phyloP scores from a whole-genome alignment of 2,888 invertebrate species.

The Gandaritis pyraliata region DNA sequence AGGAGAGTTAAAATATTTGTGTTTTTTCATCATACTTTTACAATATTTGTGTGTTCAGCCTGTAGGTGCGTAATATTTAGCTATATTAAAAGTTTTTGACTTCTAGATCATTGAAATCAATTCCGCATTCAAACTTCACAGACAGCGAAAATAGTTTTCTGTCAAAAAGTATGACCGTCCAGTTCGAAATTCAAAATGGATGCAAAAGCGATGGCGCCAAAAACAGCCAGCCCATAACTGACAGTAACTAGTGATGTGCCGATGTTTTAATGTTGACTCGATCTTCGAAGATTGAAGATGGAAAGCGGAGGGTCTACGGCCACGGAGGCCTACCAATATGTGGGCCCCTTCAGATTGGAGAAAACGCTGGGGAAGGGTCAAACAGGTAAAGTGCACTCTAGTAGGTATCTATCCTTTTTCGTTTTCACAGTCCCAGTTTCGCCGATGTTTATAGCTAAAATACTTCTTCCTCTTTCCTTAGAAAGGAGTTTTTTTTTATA shows the following conservation, averaged over 20 bases:
- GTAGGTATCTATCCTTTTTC: background rate
- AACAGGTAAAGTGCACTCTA: constrained; percentile 89
- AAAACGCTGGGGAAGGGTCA: constrained; percentile 99
- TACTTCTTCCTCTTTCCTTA: no score
- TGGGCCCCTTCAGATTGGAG: constrained; percentile 99
- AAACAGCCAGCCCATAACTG: constrained; percentile 12
- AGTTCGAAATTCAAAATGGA: constrained; percentile 36
- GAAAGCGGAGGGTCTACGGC: constrained; percentile 68
- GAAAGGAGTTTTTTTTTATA: no score
- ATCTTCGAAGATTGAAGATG: constrained; percentile 64
- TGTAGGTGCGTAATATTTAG: no score
- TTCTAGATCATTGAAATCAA: constrained; percentile 24
- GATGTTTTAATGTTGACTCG: constrained; percentile 48
- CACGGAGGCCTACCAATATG: constrained; percentile 93
- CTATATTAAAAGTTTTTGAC: no score
- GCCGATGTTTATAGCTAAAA: no score
- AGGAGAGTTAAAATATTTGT: no score
- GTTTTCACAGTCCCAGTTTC: no score
- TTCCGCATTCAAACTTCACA: constrained; percentile 27
- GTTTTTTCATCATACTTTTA: no score
- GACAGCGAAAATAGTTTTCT: constrained; percentile 8
- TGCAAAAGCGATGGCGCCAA: constrained; percentile 30
- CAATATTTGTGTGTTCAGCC: no score
- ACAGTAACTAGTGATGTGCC: constrained; percentile 41
- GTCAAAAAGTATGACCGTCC: constrained; percentile 40